These are phyloP conservation scores for Aleiodes leptofemur DNA, from an alignment of 2,888 invertebrate genomes.

Conservation along the genomic window DNA sequence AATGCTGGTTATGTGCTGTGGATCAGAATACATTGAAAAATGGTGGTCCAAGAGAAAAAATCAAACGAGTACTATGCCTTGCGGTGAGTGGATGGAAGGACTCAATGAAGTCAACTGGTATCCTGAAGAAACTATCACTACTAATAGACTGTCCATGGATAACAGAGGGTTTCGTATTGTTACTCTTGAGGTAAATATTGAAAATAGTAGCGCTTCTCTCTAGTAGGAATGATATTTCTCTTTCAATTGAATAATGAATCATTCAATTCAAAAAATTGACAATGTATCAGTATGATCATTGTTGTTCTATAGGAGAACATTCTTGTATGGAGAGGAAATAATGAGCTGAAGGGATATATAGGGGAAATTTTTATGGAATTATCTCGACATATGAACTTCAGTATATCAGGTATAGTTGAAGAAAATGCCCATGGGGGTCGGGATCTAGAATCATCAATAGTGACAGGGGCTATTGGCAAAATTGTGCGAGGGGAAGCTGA, in stretches of 20 bases:
- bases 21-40: too few species aligned
- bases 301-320: background rate
- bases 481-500: constrained; percentile 58
- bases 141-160: too few species aligned
- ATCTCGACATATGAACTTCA: constrained; percentile 62
- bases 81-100: background rate
- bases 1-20: too few species aligned
- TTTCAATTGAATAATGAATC: background rate
- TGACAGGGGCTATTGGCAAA: constrained; percentile 64
- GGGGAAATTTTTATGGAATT: constrained; percentile 62
- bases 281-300: background rate
- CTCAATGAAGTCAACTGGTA: background rate
- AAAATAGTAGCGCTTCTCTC: too few species aligned
- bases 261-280: background rate
- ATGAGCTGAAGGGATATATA: constrained; percentile 55
- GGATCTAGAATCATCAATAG: constrained; percentile 46
- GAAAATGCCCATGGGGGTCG: constrained; percentile 58
- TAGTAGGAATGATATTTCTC: too few species aligned
- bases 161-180: too few species aligned
- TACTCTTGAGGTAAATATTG: too few species aligned
- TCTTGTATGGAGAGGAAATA: constrained; percentile 48
- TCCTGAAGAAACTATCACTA: background rate
- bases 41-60: constrained; percentile 36
- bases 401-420: constrained; percentile 39
- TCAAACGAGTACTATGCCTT: background rate